Evolutionary conservation across 2,888 invertebrate species (phyloP), one percentile per base, ranked within the genome.

Genomic region (Drosophila barbarae): DNA sequence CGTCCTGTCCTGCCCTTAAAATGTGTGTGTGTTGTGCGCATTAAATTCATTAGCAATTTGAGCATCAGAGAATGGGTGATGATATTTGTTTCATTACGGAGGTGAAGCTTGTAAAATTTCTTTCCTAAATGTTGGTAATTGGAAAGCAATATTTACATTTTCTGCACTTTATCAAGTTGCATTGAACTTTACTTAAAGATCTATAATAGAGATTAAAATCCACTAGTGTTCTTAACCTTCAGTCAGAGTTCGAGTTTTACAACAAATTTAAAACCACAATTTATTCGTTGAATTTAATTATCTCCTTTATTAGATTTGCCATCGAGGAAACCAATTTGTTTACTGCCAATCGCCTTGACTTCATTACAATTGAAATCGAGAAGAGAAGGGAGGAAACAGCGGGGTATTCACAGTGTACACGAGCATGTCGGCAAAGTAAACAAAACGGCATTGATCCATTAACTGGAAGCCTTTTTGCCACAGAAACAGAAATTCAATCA

Each of bases 31-130:
- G 23, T 18, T 34, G 23, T 38, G 42, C 30, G 42, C 50, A 75
- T 72, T 64, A 72, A 75, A 75, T 68, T 72, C 73, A 60, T 64
- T 71, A 70, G 51, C 72, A 71, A 59, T 70, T 70, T 70, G 58
- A 51, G 38, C 72, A 47, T 42, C 47, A 44, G 21, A 46, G n/a
- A 41, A 49, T 49, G 46, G 46, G 50, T n/a, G 41, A 1, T 42
- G 26, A n/a, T 42, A n/a, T 42, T n/a, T 9, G 26, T 9, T 26
- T n/a, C n/a, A 42, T 26, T 42, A 26, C 26, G n/a, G 2, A 26
- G 42, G 42, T 42, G n/a, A 42, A 42, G 30, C 30, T 5, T 9
- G 2, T 30, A 8, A 9, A 47, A 23, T 41, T n/a, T 3, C 23
- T 13, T 41, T 2, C 8, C 23, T 21, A 32, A 18, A 46, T 30